Conservation (phyloP, 2,888 invertebrate genomes). For the Drosophila algonquin region DNA sequence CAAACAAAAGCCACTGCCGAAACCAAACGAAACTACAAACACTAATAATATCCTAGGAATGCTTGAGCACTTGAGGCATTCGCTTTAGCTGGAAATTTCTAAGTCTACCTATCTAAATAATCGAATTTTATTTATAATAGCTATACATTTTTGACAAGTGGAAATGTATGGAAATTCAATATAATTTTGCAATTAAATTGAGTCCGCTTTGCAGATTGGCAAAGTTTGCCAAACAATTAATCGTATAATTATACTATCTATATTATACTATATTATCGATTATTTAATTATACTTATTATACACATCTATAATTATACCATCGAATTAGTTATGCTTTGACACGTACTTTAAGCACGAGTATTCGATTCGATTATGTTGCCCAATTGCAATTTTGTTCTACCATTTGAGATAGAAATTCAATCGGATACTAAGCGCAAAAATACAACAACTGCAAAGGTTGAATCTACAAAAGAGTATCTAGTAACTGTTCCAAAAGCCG, state of each 20-base stretch:
- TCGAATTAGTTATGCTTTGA: too few species aligned
- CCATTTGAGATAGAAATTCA: too few species aligned
- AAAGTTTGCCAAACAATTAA: too few species aligned
- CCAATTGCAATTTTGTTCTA: too few species aligned
- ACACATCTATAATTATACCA: too few species aligned
- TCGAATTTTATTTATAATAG: not conserved
- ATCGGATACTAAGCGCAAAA: too few species aligned
- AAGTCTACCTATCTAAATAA: not conserved
- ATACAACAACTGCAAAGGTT: too few species aligned
- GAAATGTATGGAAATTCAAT: not conserved
- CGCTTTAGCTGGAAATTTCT: not conserved
- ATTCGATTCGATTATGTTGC: too few species aligned
- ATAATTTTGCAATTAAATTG: not conserved
- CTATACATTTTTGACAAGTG: not conserved
- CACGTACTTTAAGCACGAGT: too few species aligned
- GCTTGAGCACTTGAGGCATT: not conserved
- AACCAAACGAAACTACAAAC: conserved; percentile 42
- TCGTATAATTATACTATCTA: too few species aligned
- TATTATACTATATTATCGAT: too few species aligned
- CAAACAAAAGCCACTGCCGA: conserved; percentile 58
- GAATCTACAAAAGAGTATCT: not conserved
- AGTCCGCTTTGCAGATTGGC: not conserved
- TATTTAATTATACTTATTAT: too few species aligned
- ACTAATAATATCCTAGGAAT: conserved; percentile 48
- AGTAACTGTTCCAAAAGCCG: not conserved